Evolutionary conservation across 2,113 vertebrate species (phyloP), one percentile per base, ranked within the genome.

Genomic region (Tauraco erythrolophus): DNA sequence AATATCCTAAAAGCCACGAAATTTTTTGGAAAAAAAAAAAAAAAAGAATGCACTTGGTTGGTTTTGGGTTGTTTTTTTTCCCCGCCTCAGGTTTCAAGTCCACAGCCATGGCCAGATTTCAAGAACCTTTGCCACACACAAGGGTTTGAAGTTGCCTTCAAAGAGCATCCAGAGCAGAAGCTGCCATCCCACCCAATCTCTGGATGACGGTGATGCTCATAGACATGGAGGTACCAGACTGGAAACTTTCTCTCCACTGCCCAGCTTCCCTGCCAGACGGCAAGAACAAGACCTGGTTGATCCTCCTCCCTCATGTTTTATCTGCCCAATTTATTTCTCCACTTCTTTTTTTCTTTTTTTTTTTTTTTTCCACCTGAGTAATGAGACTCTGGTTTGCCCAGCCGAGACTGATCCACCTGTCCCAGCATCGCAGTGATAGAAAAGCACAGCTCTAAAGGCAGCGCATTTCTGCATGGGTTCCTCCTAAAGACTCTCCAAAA

Each of bases 341-440:
- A 58, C n/a, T 53, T 30, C 12, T 15, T 68, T 45, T 15, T 37
- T 37, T 31, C 3, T 28, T 53, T 68, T 12, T 28, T 51, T 39
- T 76, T 41, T 21, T 28, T 51, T 39, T 76, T 41, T 19, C 9
- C 58, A 62, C 43, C 21, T 15, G 9, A 46, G 28, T 23, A 28
- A 23, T 1, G 4, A 5, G 5, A 28, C 13, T 9, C 56, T 6
- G 7, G 21, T 45, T 77, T 22, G 31, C 17, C 7, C 19, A 48
- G 25, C 14, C 0, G 3, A 68, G 41, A 19, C 53, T 3, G 14
- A 80, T 14, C n/a, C 12, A 9, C 35, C 62, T 51, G 51, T 25
- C 30, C 51, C 50, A 51, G 14, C 31, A 54, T 1, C 2, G 2
- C 14, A 25, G 51, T 0, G 1, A 60, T 3, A 58, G 57, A 31